A percentile compares a stretch with the other conserved stretches of the same genome.
These are phyloP conservation scores for Drosophila pegasa DNA, from an alignment of 2,888 invertebrate species.

Conservation along the genomic window DNA sequence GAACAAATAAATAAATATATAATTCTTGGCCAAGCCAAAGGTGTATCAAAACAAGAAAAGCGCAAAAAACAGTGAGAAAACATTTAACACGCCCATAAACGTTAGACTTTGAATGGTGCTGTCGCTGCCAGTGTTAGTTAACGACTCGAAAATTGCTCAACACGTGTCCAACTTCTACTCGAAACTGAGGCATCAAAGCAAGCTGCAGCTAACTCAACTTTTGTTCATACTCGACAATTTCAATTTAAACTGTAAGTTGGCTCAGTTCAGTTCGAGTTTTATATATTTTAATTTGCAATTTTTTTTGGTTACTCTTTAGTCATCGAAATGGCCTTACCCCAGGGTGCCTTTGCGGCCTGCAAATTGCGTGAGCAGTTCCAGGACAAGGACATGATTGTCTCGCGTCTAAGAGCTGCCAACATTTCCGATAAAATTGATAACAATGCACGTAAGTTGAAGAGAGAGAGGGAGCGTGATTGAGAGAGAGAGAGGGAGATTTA, in stretches of 20 bases:
- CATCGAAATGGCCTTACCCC: constrained; percentile 90
- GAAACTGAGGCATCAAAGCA: constrained; percentile 37
- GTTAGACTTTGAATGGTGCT: constrained; percentile 64
- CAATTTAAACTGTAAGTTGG: constrained; percentile 50
- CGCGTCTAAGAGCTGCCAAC: constrained; percentile 81
- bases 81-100: too few relatives aligned
- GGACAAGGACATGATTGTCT: constrained; percentile 86
- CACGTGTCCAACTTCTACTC: constrained; percentile 43
- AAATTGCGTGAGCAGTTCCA: constrained; percentile 87
- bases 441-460: constrained; percentile 79
- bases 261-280: not conserved
- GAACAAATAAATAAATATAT: not conserved
- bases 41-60: not conserved
- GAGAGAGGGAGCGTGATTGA: not conserved
- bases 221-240: constrained; percentile 34
- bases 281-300: too few relatives aligned
- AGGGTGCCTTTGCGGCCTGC: constrained; percentile 90
- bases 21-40: not conserved
- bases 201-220: constrained; percentile 36
- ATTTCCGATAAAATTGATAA: constrained; percentile 78
- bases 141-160: constrained; percentile 55
- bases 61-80: not conserved
- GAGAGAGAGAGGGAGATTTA: not conserved
- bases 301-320: constrained; percentile 29
- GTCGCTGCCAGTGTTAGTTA: constrained; percentile 49